Percentiles rank a stretch among this genome's conserved stretches.
Evolutionary conservation across 1,140 invertebrate species (phyloP).

Genomic region (Pseudachorutes palmiensis): DNA sequence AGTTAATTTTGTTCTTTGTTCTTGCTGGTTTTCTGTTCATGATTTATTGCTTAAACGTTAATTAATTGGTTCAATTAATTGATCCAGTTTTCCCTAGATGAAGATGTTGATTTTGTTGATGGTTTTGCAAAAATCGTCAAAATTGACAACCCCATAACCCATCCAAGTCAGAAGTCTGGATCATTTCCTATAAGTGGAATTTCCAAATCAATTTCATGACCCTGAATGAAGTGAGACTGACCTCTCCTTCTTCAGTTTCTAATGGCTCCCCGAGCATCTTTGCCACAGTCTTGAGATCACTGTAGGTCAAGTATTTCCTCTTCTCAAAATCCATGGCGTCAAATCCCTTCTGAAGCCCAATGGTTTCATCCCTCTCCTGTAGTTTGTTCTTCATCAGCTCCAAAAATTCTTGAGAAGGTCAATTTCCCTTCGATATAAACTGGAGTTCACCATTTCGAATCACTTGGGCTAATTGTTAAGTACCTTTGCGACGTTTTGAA

Average conservation of each 20-base stretch:
- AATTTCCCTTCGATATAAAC: too few species aligned
- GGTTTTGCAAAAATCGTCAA: not conserved
- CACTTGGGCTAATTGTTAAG: too few species aligned
- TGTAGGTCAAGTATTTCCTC: not conserved
- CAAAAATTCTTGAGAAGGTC: not conserved
- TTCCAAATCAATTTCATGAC: not conserved
- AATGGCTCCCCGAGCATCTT: not conserved
- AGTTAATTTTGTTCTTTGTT: too few species aligned
- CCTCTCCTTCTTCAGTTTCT: not conserved
- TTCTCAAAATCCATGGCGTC: not conserved
- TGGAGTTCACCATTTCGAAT: too few species aligned
- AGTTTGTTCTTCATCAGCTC: not conserved
- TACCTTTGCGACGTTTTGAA: not conserved
- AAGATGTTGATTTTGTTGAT: not conserved
- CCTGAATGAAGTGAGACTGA: not conserved
- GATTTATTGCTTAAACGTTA: too few species aligned
- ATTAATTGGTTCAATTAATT: too few species aligned
- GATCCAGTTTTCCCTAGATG: too few species aligned
- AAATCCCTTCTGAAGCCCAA: not conserved
- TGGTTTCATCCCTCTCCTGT: not conserved
- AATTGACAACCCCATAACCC: not conserved
- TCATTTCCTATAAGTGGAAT: not conserved
- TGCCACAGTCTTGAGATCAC: not conserved
- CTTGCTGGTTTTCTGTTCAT: too few species aligned
- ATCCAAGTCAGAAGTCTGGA: not conserved